Percentiles rank a stretch among this genome's conserved stretches.
Evolutionary conservation across 2,888 invertebrate genomes (phyloP).

Genomic region (Coremacera marginata): DNA sequence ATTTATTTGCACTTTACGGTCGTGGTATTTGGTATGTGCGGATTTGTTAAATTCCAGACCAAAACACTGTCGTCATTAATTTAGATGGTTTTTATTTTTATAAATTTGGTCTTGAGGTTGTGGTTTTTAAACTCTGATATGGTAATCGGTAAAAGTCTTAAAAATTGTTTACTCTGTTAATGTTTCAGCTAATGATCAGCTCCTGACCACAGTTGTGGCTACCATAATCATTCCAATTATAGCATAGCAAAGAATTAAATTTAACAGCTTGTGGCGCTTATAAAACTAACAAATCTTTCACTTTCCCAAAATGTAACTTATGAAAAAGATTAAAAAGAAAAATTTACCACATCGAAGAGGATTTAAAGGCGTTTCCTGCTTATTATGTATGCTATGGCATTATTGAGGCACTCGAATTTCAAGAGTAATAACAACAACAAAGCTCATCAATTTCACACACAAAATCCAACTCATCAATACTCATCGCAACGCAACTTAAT

Average conservation of each 20-base stretch:
- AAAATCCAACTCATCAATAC: slow-evolving; percentile 22
- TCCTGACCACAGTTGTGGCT: too few relatives aligned
- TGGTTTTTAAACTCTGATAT: too few relatives aligned
- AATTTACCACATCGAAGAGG: background rate
- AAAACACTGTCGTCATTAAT: background rate
- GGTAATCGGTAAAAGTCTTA: too few relatives aligned
- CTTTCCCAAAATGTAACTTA: background rate
- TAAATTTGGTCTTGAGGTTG: too few relatives aligned
- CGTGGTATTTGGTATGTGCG: background rate
- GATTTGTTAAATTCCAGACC: background rate
- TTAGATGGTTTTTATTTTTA: background rate
- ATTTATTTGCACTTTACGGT: slow-evolving; percentile 42
- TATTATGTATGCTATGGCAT: background rate
- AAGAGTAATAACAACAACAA: background rate
- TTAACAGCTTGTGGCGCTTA: background rate
- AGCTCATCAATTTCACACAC: slow-evolving; percentile 19
- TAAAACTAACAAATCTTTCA: background rate
- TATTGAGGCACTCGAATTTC: background rate
- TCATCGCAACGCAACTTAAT: slow-evolving; percentile 2
- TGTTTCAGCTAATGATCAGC: too few relatives aligned
- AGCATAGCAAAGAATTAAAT: too few relatives aligned
- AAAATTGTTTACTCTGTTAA: too few relatives aligned
- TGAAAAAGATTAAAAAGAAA: background rate
- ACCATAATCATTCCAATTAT: too few relatives aligned
- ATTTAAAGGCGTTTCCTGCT: background rate